phyloP scores from a whole-genome alignment of 2,113 vertebrate species.

The Prolemur simus region DNA sequence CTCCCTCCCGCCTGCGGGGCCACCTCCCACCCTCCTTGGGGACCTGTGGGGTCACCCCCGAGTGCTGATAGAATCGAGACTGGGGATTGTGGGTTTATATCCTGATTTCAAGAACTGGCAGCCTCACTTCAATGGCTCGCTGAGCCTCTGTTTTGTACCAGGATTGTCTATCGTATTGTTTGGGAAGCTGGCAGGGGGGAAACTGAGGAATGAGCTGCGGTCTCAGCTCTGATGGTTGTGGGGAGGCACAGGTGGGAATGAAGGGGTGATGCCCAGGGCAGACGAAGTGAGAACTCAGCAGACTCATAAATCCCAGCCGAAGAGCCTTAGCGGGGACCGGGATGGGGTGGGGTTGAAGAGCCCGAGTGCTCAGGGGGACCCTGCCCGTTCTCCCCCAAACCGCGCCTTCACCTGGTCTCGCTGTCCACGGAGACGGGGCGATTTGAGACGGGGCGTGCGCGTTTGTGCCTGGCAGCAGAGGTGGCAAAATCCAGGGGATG shows the following conservation, averaged over 20 bases:
- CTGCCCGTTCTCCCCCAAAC: neutral
- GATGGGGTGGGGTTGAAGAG: neutral
- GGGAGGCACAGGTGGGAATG: neutral
- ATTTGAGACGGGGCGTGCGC: neutral
- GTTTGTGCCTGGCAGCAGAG: neutral
- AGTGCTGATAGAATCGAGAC: neutral
- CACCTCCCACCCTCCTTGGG: neutral
- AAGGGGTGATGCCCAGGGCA: neutral
- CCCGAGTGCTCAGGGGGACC: neutral
- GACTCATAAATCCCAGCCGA: neutral
- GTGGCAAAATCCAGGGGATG: neutral
- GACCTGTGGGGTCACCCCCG: too few species aligned
- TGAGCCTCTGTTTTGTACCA: neutral
- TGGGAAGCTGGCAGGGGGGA: neutral
- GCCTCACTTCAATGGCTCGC: neutral
- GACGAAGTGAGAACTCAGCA: neutral
- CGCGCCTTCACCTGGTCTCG: neutral
- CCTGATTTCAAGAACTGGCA: neutral
- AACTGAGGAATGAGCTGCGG: neutral
- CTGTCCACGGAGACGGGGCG: too few species aligned
- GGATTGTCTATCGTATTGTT: accelerated
- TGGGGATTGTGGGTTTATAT: neutral
- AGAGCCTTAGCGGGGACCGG: neutral
- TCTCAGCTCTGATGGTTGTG: neutral
- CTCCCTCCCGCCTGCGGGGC: neutral